A percentile compares a stretch with the other conserved stretches of the same genome.
phyloP scores from a whole-genome alignment of 2,113 vertebrate genomes.

The Thalassoma bifasciatum region DNA sequence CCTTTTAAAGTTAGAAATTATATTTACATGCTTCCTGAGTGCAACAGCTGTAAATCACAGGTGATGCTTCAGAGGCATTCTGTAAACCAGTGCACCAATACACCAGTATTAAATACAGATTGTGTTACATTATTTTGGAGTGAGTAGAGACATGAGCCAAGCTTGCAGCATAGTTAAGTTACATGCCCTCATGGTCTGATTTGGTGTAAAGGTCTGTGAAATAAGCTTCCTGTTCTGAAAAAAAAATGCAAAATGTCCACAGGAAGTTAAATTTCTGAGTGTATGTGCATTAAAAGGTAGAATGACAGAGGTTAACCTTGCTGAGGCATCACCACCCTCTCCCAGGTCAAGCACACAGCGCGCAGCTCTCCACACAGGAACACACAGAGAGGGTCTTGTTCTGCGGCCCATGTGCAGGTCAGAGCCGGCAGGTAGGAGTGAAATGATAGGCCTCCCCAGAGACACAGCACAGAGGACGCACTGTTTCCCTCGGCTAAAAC shows the following conservation, averaged over 20 bases:
- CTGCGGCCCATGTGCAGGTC: conserved; percentile 57
- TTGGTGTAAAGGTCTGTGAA: background rate
- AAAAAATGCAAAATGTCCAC: conserved; percentile 17
- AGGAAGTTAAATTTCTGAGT: conserved; percentile 59
- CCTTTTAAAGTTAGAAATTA: too few species aligned
- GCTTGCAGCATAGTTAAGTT: background rate
- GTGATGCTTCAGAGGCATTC: too few species aligned
- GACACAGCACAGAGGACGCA: conserved; percentile 76
- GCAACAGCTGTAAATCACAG: too few species aligned
- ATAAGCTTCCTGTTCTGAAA: conserved; percentile 11
- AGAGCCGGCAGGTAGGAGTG: conserved; percentile 70
- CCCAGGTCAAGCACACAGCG: conserved; percentile 65
- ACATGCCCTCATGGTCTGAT: background rate
- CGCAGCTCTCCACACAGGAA: conserved; percentile 56
- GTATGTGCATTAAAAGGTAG: conserved; percentile 53
- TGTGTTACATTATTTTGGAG: too few species aligned
- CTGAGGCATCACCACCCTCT: conserved; percentile 48
- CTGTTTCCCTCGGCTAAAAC: conserved; percentile 71
- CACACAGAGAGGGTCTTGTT: conserved; percentile 78
- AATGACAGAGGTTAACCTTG: conserved; percentile 66
- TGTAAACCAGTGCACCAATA: too few species aligned
- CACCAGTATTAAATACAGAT: too few species aligned
- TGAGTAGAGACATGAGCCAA: background rate
- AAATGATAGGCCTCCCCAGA: conserved; percentile 72
- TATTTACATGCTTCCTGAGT: too few species aligned